These are phyloP conservation scores for Aphis gossypii DNA, from an alignment of 1,140 invertebrate genomes.

Conservation along the genomic window DNA sequence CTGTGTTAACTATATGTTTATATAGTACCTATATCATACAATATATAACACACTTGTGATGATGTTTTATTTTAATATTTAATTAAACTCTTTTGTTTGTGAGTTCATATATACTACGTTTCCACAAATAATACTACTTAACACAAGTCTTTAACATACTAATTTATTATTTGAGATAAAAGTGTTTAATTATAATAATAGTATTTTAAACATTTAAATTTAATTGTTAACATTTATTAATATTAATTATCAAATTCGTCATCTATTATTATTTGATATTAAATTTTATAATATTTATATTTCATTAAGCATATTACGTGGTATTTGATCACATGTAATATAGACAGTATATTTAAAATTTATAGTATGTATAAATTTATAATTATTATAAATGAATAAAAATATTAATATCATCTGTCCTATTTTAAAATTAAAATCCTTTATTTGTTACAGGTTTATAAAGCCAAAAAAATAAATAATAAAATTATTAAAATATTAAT, in stretches of 20 bases:
- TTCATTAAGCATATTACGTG: not conserved
- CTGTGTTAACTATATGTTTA: no score
- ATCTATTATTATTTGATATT: not conserved
- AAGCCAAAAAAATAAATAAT: not conserved
- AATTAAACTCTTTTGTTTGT: not conserved
- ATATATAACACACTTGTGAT: not conserved
- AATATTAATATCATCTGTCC: not conserved
- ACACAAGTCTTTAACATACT: not conserved
- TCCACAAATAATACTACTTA: not conserved
- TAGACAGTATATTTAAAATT: not conserved
- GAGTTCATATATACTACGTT: not conserved
- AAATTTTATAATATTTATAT: not conserved
- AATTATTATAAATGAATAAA: not conserved
- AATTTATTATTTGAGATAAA: not conserved
- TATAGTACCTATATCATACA: no score
- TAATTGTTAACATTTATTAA: not conserved
- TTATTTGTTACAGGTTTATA: not conserved
- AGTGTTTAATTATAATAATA: not conserved
- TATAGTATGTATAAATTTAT: not conserved
- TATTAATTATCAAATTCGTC: not conserved
- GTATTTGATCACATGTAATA: not conserved
- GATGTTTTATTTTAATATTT: not conserved
- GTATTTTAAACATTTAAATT: not conserved
- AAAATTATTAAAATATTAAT: not conserved
- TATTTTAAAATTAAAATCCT: not conserved